These are phyloP conservation scores for Melipona beecheii DNA, from an alignment of 2,888 invertebrate genomes.

Conservation along the genomic window DNA sequence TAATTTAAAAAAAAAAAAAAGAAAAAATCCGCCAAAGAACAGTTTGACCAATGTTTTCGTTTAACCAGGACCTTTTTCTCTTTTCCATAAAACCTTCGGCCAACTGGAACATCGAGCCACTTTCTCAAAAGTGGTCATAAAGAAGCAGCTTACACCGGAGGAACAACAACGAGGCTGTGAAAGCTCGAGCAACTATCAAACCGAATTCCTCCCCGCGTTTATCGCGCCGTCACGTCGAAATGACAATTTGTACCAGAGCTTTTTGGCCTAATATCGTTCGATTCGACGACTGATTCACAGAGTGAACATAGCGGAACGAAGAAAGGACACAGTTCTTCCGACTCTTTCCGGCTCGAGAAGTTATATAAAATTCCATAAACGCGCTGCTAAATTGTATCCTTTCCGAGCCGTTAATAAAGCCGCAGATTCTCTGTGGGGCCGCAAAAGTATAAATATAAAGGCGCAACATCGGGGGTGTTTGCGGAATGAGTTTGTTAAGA, in stretches of 20 bases:
- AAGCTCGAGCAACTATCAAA: conserved; percentile 41
- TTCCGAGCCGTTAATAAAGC: not conserved
- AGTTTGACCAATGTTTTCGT: not conserved
- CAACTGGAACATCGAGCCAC: conserved; percentile 1
- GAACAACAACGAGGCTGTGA: not conserved
- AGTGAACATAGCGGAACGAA: not conserved
- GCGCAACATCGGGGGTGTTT: not conserved
- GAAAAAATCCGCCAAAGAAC: no score
- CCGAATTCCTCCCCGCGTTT: conserved; percentile 31
- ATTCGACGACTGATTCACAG: not conserved
- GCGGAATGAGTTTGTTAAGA: not conserved
- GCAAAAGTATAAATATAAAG: conserved; percentile 2
- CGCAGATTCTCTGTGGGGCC: not conserved
- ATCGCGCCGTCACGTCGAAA: conserved; percentile 30
- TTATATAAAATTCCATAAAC: conserved; percentile 49
- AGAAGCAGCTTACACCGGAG: not conserved
- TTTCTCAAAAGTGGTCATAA: conserved; percentile 41
- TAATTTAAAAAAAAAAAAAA: not conserved
- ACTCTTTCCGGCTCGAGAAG: not conserved
- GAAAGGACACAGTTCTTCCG: not conserved
- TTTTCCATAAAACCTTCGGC: not conserved
- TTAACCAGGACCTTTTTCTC: conserved; percentile 1
- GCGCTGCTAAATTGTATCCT: not conserved
- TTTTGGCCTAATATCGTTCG: not conserved
- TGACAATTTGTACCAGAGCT: conserved; percentile 46